A percentile compares a stretch with the other conserved stretches of the same genome.
These are phyloP conservation scores for Microcebus murinus DNA, from an alignment of 2,113 vertebrate genomes.

Conservation along the genomic window DNA sequence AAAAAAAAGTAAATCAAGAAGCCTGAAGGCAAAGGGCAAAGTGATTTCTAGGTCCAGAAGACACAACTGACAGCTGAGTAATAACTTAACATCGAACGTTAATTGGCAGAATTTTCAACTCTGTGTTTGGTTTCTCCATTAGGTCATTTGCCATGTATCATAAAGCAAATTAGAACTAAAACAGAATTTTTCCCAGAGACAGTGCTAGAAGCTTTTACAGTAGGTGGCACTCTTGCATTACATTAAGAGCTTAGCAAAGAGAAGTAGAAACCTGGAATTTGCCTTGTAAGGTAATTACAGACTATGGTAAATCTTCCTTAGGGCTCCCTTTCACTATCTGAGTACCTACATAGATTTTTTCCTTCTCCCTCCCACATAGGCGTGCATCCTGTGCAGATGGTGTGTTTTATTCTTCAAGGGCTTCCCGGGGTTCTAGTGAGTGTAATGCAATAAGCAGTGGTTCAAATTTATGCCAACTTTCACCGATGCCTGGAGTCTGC, in stretches of 20 bases:
- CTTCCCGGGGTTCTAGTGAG: background rate
- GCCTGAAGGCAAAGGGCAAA: background rate
- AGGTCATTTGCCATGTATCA: background rate
- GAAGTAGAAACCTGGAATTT: background rate
- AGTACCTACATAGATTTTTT: background rate
- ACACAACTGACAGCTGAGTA: background rate
- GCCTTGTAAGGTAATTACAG: background rate
- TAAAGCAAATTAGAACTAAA: background rate
- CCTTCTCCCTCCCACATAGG: background rate
- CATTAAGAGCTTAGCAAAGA: background rate
- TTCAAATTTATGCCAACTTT: background rate
- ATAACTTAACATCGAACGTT: background rate
- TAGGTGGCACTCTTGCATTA: conserved; percentile 62
- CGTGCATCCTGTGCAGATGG: background rate
- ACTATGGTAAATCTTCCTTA: background rate
- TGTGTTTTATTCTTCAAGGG: background rate
- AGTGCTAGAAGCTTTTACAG: conserved; percentile 25
- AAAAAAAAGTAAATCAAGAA: background rate
- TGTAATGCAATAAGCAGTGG: background rate
- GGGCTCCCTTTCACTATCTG: background rate
- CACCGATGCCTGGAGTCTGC: background rate
- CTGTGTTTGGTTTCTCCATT: background rate
- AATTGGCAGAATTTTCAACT: background rate
- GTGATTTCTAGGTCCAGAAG: background rate
- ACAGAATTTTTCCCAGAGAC: background rate